Percentiles rank a stretch among this genome's conserved stretches.
Conservation (phyloP, 2,888 invertebrate genomes). For the Andrena dorsata region DNA sequence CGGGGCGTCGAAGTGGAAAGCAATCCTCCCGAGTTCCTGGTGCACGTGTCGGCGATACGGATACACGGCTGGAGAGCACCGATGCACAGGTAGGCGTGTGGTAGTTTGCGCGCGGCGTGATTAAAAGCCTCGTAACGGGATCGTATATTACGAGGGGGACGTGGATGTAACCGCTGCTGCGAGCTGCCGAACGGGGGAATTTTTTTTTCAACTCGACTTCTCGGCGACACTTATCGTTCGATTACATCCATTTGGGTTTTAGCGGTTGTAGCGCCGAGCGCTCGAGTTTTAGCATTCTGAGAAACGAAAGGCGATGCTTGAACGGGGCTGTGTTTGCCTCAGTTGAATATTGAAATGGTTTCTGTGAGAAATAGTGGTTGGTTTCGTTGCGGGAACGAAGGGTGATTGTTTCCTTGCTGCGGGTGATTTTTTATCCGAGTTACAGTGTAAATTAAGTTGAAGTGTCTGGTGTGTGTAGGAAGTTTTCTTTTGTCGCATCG, state of each 20-base stretch:
- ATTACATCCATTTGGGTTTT: background rate
- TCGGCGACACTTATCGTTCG: background rate
- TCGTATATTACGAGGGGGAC: slow-evolving; percentile 27
- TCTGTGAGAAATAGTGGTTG: background rate
- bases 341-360: background rate
- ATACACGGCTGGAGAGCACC: slow-evolving; percentile 28
- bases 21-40: slow-evolving; percentile 32
- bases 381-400: too few species aligned
- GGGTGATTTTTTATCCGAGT: too few species aligned
- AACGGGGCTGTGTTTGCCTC: too few species aligned
- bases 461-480: too few species aligned
- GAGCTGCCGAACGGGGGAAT: background rate
- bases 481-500: too few species aligned
- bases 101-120: slow-evolving; percentile 16
- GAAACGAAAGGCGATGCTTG: too few species aligned
- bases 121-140: slow-evolving; percentile 37
- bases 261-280: background rate
- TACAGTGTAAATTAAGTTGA: too few species aligned
- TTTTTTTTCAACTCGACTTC: background rate
- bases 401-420: too few species aligned
- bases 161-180: background rate
- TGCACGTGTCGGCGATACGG: slow-evolving; percentile 54
- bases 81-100: slow-evolving; percentile 38
- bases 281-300: background rate
- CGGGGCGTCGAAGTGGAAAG: slow-evolving; percentile 25